Evolutionary conservation across 2,113 vertebrate genomes (phyloP).

Genomic region (Laticauda colubrina): DNA sequence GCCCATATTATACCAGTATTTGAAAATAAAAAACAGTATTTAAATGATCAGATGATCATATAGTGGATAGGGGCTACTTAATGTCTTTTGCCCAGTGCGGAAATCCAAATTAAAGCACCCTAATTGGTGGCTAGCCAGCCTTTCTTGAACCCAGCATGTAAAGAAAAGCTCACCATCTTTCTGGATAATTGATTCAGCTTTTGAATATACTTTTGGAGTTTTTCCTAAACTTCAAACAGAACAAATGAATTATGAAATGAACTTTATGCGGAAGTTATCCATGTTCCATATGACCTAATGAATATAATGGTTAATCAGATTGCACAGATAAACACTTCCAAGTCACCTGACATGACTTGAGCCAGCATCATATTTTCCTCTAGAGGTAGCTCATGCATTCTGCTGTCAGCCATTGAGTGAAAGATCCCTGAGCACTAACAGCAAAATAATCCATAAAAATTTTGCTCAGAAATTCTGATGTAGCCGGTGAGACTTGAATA

Average conservation of each 20-base stretch:
- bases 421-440: background rate
- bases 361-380: background rate
- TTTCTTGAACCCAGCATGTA: background rate
- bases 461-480: background rate
- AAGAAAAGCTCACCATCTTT: background rate
- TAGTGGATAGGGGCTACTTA: background rate
- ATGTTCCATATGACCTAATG: background rate
- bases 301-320: background rate
- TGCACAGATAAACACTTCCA: background rate
- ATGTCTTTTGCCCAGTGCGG: background rate
- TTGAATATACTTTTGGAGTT: background rate
- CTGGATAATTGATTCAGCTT: background rate
- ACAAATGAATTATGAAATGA: background rate
- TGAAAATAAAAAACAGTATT: background rate
- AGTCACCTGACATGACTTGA: background rate
- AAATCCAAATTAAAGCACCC: background rate
- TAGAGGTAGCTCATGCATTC: background rate
- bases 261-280: background rate
- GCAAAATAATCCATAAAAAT: background rate
- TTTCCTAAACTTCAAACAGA: background rate
- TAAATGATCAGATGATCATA: background rate
- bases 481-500: background rate
- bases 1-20: background rate
- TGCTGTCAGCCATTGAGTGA: background rate
- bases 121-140: background rate